Evolutionary conservation across 2,113 vertebrate species (phyloP).

Genomic region (Chiloscyllium plagiosum): DNA sequence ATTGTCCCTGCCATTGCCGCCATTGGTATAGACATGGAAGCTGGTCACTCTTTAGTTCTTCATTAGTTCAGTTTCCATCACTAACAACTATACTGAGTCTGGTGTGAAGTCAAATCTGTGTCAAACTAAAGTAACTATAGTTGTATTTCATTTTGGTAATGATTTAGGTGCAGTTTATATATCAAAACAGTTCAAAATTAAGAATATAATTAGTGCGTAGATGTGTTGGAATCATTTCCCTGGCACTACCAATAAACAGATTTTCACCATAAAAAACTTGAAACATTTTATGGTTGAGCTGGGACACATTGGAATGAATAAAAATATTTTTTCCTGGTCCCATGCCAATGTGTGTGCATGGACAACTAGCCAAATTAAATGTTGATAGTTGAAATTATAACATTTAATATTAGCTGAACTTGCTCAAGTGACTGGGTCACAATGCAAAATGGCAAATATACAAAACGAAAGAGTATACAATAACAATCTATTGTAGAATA

Average conservation of each 20-base stretch:
- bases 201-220: not conserved
- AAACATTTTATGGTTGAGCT: not conserved
- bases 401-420: not conserved
- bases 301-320: slow-evolving; percentile 5
- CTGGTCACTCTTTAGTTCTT: not conserved
- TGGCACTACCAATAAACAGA: not conserved
- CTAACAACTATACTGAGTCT: not conserved
- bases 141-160: not conserved
- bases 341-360: not conserved
- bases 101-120: not conserved
- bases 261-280: not conserved
- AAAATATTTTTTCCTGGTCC: not conserved
- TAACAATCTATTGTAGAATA: not conserved
- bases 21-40: not conserved
- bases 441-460: not conserved
- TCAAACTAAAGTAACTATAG: not conserved
- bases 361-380: slow-evolving; percentile 4
- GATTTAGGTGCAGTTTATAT: not conserved
- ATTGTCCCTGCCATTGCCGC: not conserved
- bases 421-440: not conserved
- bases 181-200: not conserved
- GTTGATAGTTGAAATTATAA: not conserved
- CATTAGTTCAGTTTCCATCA: not conserved
- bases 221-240: not conserved
- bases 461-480: not conserved